Evolutionary conservation across 2,797 vertebrate genomes (phyloP).

Genomic region (Protosalanx chinensis): DNA sequence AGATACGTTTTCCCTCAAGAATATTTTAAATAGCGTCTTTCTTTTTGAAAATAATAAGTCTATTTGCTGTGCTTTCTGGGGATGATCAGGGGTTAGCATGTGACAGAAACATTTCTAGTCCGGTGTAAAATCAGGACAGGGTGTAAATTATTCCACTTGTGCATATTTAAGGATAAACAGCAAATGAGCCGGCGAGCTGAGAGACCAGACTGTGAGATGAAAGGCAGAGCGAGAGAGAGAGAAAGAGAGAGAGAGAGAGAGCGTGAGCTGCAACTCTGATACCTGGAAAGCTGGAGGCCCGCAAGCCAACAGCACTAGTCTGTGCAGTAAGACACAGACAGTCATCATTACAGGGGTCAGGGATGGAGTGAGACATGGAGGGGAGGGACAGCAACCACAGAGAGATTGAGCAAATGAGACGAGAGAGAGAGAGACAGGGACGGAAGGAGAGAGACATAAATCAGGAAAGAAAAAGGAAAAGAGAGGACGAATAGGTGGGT

Average conservation of each 20-base stretch:
- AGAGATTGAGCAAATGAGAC: too few species aligned
- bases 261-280: conserved; percentile 43
- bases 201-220: conserved; percentile 44
- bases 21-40: conserved; percentile 26
- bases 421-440: not conserved
- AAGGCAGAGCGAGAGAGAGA: conserved; percentile 33
- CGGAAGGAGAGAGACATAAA: conserved; percentile 28
- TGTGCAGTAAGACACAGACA: conserved; percentile 63
- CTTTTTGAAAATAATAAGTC: conserved; percentile 37
- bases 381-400: too few species aligned
- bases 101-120: conserved; percentile 39
- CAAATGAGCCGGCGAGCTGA: conserved; percentile 42
- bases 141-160: conserved; percentile 68
- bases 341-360: conserved; percentile 60
- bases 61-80: conserved; percentile 40
- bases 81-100: conserved; percentile 42
- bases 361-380: conserved; percentile 3
- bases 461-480: not conserved
- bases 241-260: conserved; percentile 39
- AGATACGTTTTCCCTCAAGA: conserved; percentile 33
- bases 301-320: conserved; percentile 48
- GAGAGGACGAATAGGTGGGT: conserved; percentile 20
- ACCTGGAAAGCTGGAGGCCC: conserved; percentile 50
- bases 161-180: conserved; percentile 62
- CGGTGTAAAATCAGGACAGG: conserved; percentile 46